These are phyloP conservation scores for Vulpes lagopus DNA, from an alignment of 2,113 vertebrate genomes.

Conservation along the genomic window DNA sequence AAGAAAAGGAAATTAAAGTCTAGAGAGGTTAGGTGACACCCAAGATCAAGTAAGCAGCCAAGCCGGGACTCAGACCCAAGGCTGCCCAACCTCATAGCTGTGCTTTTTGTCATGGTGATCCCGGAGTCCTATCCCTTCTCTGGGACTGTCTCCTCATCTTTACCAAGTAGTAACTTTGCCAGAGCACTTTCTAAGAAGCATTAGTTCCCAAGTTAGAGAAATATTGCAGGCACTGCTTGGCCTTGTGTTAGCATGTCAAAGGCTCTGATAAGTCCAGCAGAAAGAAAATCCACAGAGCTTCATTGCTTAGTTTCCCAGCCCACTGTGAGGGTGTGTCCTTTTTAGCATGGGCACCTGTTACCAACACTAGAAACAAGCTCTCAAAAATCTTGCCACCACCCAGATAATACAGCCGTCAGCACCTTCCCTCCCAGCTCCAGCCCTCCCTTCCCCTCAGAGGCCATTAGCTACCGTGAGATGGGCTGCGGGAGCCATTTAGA, in stretches of 20 bases:
- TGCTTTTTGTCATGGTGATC: background rate
- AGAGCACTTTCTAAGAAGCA: background rate
- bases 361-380: background rate
- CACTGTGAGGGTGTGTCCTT: fast-evolving
- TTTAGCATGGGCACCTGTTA: background rate
- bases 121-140: background rate
- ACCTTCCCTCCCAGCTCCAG: background rate
- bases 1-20: background rate
- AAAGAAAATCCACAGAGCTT: background rate
- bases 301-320: background rate
- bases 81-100: background rate
- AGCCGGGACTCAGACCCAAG: background rate
- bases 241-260: background rate
- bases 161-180: background rate
- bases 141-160: background rate
- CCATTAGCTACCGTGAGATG: slow-evolving; percentile 44
- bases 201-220: background rate
- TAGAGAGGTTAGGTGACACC: background rate
- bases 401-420: background rate
- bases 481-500: background rate
- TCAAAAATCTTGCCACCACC: background rate
- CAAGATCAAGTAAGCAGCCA: background rate
- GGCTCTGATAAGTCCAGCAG: slow-evolving; percentile 14
- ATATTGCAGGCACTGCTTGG: background rate
- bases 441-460: background rate